phyloP scores from a whole-genome alignment of 1,140 invertebrate genomes.

The Galleria mellonella region DNA sequence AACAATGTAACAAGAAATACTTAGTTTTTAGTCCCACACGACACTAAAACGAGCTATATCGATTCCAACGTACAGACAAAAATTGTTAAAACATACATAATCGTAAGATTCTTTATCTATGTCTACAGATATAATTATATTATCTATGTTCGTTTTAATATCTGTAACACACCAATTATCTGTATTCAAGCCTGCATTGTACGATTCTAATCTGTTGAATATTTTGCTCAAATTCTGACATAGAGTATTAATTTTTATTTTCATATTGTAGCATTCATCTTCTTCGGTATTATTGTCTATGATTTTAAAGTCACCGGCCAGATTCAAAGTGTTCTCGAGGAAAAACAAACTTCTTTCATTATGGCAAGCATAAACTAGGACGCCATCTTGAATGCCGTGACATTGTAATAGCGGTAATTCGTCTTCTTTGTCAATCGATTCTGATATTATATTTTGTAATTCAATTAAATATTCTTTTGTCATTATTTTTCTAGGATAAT shows the following conservation, averaged over 20 bases:
- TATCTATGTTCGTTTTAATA: neutral
- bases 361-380: slow-evolving; percentile 28
- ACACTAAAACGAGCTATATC: slow-evolving; percentile 15
- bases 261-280: neutral
- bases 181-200: slow-evolving; percentile 11
- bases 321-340: neutral
- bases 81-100: slow-evolving; percentile 13
- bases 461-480: neutral
- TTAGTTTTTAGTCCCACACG: slow-evolving; percentile 9
- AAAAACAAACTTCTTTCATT: slow-evolving; percentile 8
- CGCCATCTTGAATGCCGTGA: slow-evolving; percentile 23
- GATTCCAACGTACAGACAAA: slow-evolving; percentile 16
- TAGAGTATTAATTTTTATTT: neutral
- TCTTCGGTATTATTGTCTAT: neutral
- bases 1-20: no score
- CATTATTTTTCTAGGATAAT: neutral
- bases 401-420: slow-evolving; percentile 28
- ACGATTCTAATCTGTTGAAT: slow-evolving; percentile 9
- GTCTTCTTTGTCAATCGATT: neutral
- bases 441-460: neutral
- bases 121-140: slow-evolving; percentile 2
- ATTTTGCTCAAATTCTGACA: slow-evolving; percentile 7
- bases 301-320: neutral
- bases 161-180: slow-evolving; percentile 7
- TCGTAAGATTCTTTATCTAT: slow-evolving; percentile 8